These are phyloP conservation scores for Syngnathoides biaculeatus DNA, from an alignment of 2,113 vertebrate species.

Conservation along the genomic window DNA sequence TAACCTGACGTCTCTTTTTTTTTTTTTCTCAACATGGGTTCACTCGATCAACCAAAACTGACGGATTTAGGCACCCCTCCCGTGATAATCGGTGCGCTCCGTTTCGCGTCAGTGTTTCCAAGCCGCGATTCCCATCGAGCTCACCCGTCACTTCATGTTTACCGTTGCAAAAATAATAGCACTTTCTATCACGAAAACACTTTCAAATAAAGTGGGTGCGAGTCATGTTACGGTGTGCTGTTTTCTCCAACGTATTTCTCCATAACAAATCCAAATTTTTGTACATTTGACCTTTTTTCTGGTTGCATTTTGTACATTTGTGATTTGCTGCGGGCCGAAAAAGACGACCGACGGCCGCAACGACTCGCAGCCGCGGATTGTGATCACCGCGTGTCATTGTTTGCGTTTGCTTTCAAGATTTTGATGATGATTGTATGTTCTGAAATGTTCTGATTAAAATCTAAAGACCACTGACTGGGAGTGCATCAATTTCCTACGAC, in stretches of 20 bases:
- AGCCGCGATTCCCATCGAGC: neutral
- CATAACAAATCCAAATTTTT: conserved; percentile 67
- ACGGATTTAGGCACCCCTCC: too few relatives aligned
- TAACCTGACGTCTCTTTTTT: too few relatives aligned
- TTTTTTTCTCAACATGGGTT: too few relatives aligned
- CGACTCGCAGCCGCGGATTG: neutral
- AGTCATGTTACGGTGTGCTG: neutral
- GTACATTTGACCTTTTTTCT: conserved; percentile 54
- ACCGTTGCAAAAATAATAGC: neutral
- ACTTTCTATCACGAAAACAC: neutral
- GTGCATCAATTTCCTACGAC: conserved; percentile 1
- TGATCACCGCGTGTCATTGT: conserved; percentile 11
- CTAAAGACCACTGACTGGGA: conserved; percentile 14
- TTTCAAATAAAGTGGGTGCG: neutral
- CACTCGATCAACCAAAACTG: too few relatives aligned
- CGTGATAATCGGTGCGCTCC: too few relatives aligned
- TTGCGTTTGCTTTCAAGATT: conserved; percentile 55
- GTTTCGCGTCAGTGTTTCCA: neutral
- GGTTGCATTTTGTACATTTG: neutral
- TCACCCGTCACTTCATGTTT: neutral
- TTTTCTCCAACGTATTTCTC: conserved; percentile 58
- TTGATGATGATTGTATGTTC: conserved; percentile 47
- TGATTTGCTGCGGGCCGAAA: conserved; percentile 7
- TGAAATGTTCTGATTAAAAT: conserved; percentile 52
- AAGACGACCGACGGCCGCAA: neutral